phyloP scores from a whole-genome alignment of 1,140 invertebrate species.

The Whitmania pigra region DNA sequence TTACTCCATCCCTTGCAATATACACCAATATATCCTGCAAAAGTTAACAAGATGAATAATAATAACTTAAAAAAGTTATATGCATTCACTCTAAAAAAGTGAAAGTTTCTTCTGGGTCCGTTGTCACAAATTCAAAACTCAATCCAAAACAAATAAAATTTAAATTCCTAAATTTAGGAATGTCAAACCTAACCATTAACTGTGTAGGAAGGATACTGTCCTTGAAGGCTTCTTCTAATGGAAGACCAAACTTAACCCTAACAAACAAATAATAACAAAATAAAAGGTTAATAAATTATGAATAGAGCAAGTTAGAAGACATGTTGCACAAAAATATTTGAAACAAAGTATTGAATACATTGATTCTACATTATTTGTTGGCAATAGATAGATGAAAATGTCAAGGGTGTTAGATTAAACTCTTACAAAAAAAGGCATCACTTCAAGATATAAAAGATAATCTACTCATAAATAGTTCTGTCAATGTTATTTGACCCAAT shows the following conservation, averaged over 20 bases:
- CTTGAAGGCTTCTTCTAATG: conserved; percentile 35
- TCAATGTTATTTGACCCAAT: no score
- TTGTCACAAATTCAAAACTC: background rate
- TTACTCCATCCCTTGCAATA: conserved; percentile 40
- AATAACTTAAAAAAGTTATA: conserved; percentile 2
- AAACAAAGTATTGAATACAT: no score
- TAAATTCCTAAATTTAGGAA: no score
- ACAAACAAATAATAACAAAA: background rate
- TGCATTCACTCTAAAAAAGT: background rate
- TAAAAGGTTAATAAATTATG: no score
- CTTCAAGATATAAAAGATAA: no score
- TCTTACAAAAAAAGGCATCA: no score
- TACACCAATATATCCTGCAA: conserved; percentile 40
- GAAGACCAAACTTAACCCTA: conserved; percentile 40
- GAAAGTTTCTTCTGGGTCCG: background rate
- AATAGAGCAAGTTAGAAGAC: no score
- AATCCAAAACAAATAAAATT: conserved; percentile 11
- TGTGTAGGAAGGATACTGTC: conserved; percentile 36
- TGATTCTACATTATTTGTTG: no score
- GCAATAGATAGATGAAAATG: no score
- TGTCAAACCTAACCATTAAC: conserved; percentile 34
- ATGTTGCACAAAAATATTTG: no score
- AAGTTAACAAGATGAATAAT: background rate
- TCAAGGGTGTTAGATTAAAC: no score
- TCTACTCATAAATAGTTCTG: no score